Base-by-base conservation (phyloP, 1,140 invertebrate genomes). In the Sycophila sp. region DNA sequence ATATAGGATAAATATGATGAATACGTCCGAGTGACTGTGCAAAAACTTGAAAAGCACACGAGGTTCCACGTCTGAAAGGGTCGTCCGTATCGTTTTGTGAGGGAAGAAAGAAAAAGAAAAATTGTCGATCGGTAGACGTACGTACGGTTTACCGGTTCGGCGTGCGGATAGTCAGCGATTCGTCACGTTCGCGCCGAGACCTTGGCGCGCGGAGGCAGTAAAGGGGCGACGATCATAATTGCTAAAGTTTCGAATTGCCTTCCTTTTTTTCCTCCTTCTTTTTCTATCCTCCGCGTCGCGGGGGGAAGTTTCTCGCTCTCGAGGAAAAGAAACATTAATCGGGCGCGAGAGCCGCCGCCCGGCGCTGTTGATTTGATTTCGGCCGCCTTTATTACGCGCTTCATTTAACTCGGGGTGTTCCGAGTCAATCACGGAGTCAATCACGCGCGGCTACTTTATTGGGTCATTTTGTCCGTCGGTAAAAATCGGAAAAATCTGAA, bases 301-400 rank as follows among this genome's bases (percentile, higher is more conserved):
- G 26, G n/a, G n/a, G n/a, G 34, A 51, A 66, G n/a, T 40, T 66
- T 36, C 15, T 1, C 1, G 6, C 22, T 47, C 24, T n/a, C 19
- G 22, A 32, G 40, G 22, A 22, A 42, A 67, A 47, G 40, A 63
- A 63, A 49, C 40, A 49, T 63, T 63, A 63, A 63, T 63, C 42
- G 62, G 7, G 47, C n/a, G 28, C n/a, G n/a, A n/a, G n/a, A n/a
- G 13, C 47, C 47, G 30, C 40, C 40, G 22, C 22, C 22, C 26
- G 15, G 7, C n/a, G 28, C 59, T 32, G 42, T 63, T 45, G 15
- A 49, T 63, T 63, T 13, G 59, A 49, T 22, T 49, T 38, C 1
- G 32, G 19, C 10, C 26, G 26, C 47, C 38, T 65, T 65, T 65
- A 69, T 69, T 69, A 69, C 66, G 40, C n/a, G 65, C 55, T 49